phyloP scores from a whole-genome alignment of 2,888 invertebrate genomes.

The Thalpophila matura region DNA sequence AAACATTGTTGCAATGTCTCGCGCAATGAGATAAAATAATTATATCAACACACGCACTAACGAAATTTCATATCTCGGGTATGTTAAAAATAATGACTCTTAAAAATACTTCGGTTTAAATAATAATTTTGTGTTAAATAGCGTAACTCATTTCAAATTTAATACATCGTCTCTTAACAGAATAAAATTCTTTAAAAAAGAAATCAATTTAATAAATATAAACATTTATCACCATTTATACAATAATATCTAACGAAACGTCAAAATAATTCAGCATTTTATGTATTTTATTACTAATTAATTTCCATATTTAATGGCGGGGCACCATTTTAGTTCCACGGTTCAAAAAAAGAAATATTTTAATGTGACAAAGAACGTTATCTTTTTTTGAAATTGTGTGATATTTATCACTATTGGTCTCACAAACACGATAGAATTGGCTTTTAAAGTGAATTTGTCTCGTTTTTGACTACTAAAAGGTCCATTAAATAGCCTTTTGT shows the following conservation, averaged over 20 bases:
- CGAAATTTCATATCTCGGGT: too few species aligned
- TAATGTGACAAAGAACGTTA: slow-evolving; percentile 48
- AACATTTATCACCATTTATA: slow-evolving; percentile 36
- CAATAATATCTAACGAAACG: slow-evolving; percentile 37
- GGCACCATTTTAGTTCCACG: slow-evolving; percentile 20
- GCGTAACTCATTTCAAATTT: not conserved
- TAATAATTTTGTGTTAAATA: slow-evolving; percentile 13
- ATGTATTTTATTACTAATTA: slow-evolving; percentile 54
- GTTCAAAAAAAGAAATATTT: slow-evolving; percentile 45
- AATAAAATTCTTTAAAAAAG: slow-evolving; percentile 25
- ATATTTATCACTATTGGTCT: slow-evolving; percentile 70
- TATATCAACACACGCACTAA: too few species aligned
- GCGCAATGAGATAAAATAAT: too few species aligned
- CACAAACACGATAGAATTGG: slow-evolving; percentile 75
- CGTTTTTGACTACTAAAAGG: slow-evolving; percentile 84
- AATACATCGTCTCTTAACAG: not conserved
- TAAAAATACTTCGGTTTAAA: not conserved
- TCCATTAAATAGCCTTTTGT: slow-evolving; percentile 85
- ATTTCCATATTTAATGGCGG: slow-evolving; percentile 43
- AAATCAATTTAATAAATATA: slow-evolving; percentile 48
- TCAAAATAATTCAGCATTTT: slow-evolving; percentile 52
- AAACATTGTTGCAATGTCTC: too few species aligned
- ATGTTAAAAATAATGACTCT: too few species aligned
- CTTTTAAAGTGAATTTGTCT: slow-evolving; percentile 87
- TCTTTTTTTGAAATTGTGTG: slow-evolving; percentile 49